A percentile compares a stretch with the other conserved stretches of the same genome.
Conservation (phyloP, 2,113 vertebrate genomes). For the Apus apus region DNA sequence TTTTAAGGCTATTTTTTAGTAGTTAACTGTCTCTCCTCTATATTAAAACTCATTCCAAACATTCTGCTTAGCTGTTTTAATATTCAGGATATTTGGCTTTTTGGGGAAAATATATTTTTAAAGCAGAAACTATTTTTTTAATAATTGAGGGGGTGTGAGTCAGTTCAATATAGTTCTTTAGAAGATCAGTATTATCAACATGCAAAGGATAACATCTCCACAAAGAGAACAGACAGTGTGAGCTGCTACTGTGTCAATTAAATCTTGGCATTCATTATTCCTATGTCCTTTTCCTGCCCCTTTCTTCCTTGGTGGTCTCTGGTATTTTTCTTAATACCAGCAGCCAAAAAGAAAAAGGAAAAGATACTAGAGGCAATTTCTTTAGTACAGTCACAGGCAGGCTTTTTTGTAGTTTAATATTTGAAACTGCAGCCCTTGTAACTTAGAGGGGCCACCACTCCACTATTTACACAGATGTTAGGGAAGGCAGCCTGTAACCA, state of each 20-base stretch:
- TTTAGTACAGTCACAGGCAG: constrained; percentile 72
- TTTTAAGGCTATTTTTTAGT: background rate
- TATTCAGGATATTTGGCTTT: background rate
- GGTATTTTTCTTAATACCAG: constrained; percentile 72
- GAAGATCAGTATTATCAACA: constrained; percentile 31
- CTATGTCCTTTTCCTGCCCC: constrained; percentile 71
- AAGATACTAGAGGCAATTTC: constrained; percentile 58
- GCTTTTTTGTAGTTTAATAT: constrained; percentile 77
- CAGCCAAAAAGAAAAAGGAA: constrained; percentile 56
- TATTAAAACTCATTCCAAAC: background rate
- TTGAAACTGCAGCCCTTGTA: constrained; percentile 73
- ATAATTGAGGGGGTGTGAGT: background rate
- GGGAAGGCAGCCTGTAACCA: constrained; percentile 75
- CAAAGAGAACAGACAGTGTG: constrained; percentile 24
- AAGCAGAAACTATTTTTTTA: background rate
- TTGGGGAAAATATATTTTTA: background rate
- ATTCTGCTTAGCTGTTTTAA: background rate
- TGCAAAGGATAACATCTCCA: constrained; percentile 20
- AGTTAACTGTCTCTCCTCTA: background rate
- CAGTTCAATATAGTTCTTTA: background rate
- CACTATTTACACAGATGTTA: constrained; percentile 86
- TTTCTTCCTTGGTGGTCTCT: constrained; percentile 79
- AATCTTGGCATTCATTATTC: constrained; percentile 71
- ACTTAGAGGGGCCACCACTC: constrained; percentile 67
- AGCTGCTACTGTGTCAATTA: constrained; percentile 50